phyloP scores from a whole-genome alignment of 2,888 invertebrate genomes.

The Macaria liturata region DNA sequence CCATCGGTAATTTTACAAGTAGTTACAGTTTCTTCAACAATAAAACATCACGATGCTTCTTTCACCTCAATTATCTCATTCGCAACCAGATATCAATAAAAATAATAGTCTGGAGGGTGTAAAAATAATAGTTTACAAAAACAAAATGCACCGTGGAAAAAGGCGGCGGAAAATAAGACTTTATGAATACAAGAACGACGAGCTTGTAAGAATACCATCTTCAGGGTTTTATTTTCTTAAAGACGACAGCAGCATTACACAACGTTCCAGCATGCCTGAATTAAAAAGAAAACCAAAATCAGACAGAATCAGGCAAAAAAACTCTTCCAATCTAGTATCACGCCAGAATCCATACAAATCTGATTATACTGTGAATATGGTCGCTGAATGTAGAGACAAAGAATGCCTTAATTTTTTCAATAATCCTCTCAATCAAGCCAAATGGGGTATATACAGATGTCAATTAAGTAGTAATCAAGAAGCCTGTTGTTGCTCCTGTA shows the following conservation, averaged over 20 bases:
- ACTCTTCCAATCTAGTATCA: constrained; percentile 24
- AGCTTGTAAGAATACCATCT: constrained; percentile 6
- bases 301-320: no score
- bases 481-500: constrained; percentile 60
- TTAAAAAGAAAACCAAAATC: background rate
- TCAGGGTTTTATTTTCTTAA: background rate
- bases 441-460: constrained; percentile 47
- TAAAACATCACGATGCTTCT: constrained; percentile 1
- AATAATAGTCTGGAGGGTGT: constrained; percentile 27
- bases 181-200: constrained; percentile 12
- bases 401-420: constrained; percentile 27
- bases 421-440: constrained; percentile 28
- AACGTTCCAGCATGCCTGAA: constrained; percentile 24
- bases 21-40: background rate
- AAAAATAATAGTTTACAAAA: constrained; percentile 32
- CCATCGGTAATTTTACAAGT: no score
- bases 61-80: constrained; percentile 15
- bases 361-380: constrained; percentile 35
- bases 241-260: constrained; percentile 1
- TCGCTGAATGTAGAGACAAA: constrained; percentile 29
- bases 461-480: constrained; percentile 52
- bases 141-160: constrained; percentile 24
- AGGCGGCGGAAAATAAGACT: constrained; percentile 32
- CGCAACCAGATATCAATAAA: constrained; percentile 18
- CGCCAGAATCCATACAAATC: constrained; percentile 27